Evolutionary conservation across 2,888 invertebrate genomes (phyloP), one percentile per base, ranked within the genome.

Genomic region (Lysandra bellargus): DNA sequence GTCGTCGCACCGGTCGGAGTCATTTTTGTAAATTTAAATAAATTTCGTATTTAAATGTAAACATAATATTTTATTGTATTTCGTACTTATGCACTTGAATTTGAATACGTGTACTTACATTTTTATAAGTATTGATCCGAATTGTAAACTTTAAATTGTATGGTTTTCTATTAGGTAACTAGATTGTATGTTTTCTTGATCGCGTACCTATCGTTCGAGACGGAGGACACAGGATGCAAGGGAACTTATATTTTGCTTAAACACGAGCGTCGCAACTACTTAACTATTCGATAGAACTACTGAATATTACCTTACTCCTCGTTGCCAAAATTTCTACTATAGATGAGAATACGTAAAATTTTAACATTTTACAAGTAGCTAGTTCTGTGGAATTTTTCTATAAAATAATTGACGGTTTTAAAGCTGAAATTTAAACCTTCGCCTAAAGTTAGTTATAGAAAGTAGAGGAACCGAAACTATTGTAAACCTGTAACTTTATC

Each of bases 241-340:
- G 92, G 92, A 93, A 92, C 93, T 92, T 90, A 92, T 87, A 90
- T 87, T 89, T 91, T 90, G 89, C 84, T 85, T 86, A 86, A 86
- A 82, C 82, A 87, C 84, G 81, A 85, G 85, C 82, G 84, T 81
- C 80, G 79, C 81, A 84, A 85, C 78, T 80, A 86, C 85, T 86
- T 84, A 89, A 90, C 85, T 87, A 88, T 85, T 87, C 90, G 85
- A 74, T 69, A 80, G 53, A 84, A 78, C 84, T 89, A 91, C 90
- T 88, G 87, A 84, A 85, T 83, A 84, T 80, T 75, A 53, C 76
- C 76, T 84, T 88, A 89, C 88, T 90, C 89, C 88, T 89, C 91
- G 91, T 89, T 90, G 90, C 91, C 92, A 76, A 92, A 91, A 91
- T 90, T 92, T 91, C 87, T 92, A 91, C 87, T 86, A 89, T 93